Evolutionary conservation across 2,888 invertebrate genomes (phyloP), one percentile per base, ranked within the genome.

Genomic region (Drosophila aldrichi): DNA sequence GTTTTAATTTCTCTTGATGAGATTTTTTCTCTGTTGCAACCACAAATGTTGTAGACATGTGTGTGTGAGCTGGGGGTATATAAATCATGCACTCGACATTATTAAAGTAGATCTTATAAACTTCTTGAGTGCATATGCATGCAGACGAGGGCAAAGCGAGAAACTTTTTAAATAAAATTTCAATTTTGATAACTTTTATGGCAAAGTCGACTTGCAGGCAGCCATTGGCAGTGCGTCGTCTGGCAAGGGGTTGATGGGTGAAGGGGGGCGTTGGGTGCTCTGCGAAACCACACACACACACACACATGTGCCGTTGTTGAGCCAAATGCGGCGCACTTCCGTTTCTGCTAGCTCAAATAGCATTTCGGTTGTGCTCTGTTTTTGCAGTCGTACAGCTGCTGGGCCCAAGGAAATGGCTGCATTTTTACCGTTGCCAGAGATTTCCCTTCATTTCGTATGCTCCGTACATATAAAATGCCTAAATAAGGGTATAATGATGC

Each of bases 151-250:
- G 68, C 70, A 72, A 64, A 66, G 73, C 70, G 73, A 75, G 75
- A 89, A 90, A 90, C 74, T 88, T 82, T 89, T 82, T 77, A 81
- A 80, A 83, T 79, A 90, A 83, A 90, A 76, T 80, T 86, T 88
- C 87, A 90, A 90, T 90, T 89, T 88, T 90, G 80, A 90, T 90
- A 90, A 90, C 74, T 81, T 79, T 86, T 61, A 82, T 72, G 76
- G 73, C 63, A 70, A 70, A 70, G 48, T 68, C 63, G 70, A 51
- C 56, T 43, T 41, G 32, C 62, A 32, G 41, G 10, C 34, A 16
- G 38, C 38, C 43, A 22, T 14, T 38, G 18, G 14, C 25, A 2
- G n/a, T 3, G 7, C 4, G 2, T 14, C 10, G 3, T 25, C 12
- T 16, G 18, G 20, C 0, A 8, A 6, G 25, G 16, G n/a, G 25